Percentiles rank a stretch among this genome's conserved stretches.
phyloP scores from a whole-genome alignment of 1,140 invertebrate genomes.

The Hylaeus anthracinus region DNA sequence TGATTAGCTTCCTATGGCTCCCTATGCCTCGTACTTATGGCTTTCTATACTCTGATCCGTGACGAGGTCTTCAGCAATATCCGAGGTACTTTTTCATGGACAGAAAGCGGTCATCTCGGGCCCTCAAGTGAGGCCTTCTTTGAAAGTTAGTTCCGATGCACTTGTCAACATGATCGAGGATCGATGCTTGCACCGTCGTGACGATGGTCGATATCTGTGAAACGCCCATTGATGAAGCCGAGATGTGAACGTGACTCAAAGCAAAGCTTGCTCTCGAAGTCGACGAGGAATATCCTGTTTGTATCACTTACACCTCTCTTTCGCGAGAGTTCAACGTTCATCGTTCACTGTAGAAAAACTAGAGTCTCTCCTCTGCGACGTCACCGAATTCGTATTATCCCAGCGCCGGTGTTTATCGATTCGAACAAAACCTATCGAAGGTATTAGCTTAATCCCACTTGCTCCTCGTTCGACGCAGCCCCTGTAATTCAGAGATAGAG shows the following conservation, averaged over 20 bases:
- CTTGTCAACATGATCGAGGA: not conserved
- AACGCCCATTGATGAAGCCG: constrained; percentile 1
- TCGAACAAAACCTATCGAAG: constrained; percentile 9
- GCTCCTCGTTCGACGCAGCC: constrained; percentile 4
- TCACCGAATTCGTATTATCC: not conserved
- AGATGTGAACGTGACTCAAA: too few species aligned
- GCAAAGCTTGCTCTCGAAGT: not conserved
- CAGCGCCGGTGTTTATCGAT: not conserved
- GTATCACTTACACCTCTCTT: not conserved
- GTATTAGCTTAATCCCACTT: constrained; percentile 23
- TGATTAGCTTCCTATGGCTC: too few species aligned
- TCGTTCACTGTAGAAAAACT: not conserved
- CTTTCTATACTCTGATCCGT: not conserved
- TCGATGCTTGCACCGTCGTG: too few species aligned
- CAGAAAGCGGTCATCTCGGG: not conserved
- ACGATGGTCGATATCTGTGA: not conserved
- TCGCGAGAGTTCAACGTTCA: not conserved
- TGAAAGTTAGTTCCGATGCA: not conserved
- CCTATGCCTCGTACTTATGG: too few species aligned
- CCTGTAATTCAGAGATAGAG: constrained; percentile 40
- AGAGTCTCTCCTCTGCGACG: not conserved
- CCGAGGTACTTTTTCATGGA: not conserved
- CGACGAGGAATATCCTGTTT: not conserved
- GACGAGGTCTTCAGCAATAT: not conserved
- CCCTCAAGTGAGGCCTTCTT: constrained; percentile 3